Evolutionary conservation across 1,140 invertebrate genomes (phyloP), one percentile per base, ranked within the genome.

Genomic region (Lepidostoma basale): DNA sequence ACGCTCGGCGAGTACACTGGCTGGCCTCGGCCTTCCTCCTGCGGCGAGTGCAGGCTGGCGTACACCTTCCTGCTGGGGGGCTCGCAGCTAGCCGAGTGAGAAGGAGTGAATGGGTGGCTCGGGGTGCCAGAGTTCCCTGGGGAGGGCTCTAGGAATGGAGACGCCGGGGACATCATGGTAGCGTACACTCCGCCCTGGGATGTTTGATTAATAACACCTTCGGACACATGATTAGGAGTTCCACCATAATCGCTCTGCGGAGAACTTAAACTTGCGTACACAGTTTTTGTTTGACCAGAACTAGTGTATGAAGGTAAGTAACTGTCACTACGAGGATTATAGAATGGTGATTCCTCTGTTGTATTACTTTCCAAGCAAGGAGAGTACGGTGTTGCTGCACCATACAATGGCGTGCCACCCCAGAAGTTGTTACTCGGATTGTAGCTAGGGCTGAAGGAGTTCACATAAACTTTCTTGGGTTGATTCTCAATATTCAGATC

Each of bases 381-480:
- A 42, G 81, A 81, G 74, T 77, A 82, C 2, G 81, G 81, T 30
- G 81, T 83, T 14, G 79, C 80, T 12, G 80, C 80, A 8, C 80
- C 81, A 72, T 79, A 80, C 0, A 78, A 78, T 0, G 80, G 79
- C 47, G 81, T 79, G 73, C 81, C 79, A 23, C 64, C 67, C 67
- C 62, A 66, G 14, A 63, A 60, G 12, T 63, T 45, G 16, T 28
- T 58, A 68, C 79, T 81, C n/a, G 81, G 81, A 40, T 79, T 76
- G 72, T 86, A 86, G n/a, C 82, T 83, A 1, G 86, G 85, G 47
- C 81, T 85, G 3, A 76, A 69, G 39, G 83, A 83, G 0, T 85
- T 85, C 8, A 84, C 85, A 72, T 87, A 87, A 67, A 86, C 83
- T 4, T 86, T 86, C 22, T 84, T 84, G 0, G 85, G 76, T 25